Evolutionary conservation across 1,140 invertebrate genomes (phyloP).

Genomic region (Lucilia cuprina): DNA sequence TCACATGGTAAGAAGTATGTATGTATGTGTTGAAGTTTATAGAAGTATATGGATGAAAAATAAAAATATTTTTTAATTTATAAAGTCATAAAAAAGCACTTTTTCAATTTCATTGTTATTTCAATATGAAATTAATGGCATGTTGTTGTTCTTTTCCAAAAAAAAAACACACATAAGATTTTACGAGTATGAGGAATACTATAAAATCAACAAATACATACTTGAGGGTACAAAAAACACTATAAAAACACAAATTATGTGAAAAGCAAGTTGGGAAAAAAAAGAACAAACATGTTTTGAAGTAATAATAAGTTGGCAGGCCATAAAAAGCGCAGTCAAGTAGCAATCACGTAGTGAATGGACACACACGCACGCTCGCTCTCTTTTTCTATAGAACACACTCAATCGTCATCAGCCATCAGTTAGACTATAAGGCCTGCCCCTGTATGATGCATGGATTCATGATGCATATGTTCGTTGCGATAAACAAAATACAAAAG

Average conservation of each 20-base stretch:
- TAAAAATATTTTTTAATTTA: neutral
- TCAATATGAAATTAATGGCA: neutral
- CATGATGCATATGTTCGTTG: neutral
- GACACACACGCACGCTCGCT: neutral
- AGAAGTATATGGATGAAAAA: neutral
- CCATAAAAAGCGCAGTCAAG: constrained; percentile 34
- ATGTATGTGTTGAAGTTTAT: neutral
- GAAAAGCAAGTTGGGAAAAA: neutral
- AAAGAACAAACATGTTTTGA: constrained; percentile 11
- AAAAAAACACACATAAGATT: neutral
- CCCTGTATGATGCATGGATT: neutral
- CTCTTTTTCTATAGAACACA: neutral
- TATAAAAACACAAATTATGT: neutral
- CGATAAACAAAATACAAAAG: neutral
- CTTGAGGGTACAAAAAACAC: neutral
- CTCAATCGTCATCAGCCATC: neutral
- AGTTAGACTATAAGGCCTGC: neutral
- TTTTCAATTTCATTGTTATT: neutral
- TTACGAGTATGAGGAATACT: too few species aligned
- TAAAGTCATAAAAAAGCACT: neutral
- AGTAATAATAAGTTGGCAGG: constrained; percentile 10
- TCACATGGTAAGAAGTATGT: too few species aligned
- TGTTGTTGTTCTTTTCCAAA: neutral
- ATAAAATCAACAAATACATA: neutral
- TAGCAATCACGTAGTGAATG: constrained; percentile 21